These are phyloP conservation scores for Acronicta alni DNA, from an alignment of 2,888 invertebrate species.

Conservation along the genomic window DNA sequence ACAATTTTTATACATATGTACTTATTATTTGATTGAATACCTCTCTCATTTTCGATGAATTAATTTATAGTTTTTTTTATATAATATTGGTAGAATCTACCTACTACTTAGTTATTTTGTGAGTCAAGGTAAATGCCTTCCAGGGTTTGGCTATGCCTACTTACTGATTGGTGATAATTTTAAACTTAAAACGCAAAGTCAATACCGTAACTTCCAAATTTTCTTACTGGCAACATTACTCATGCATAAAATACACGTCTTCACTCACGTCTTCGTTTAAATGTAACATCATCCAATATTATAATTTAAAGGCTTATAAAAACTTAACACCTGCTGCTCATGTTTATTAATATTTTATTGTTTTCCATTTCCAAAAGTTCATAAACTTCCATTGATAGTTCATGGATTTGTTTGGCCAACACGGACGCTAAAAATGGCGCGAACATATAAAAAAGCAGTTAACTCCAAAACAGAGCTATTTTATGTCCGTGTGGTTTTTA, in stretches of 20 bases:
- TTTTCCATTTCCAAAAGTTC: background rate
- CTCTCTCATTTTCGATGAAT: too few relatives aligned
- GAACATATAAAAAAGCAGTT: conserved; percentile 14
- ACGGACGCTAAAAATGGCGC: conserved; percentile 6
- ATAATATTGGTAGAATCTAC: too few relatives aligned
- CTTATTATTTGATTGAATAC: too few relatives aligned
- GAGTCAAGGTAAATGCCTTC: too few relatives aligned
- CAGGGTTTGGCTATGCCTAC: background rate
- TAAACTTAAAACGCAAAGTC: conserved; percentile 8
- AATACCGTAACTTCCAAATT: background rate
- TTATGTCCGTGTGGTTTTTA: too few relatives aligned
- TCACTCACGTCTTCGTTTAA: conserved; percentile 16
- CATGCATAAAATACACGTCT: conserved; percentile 16
- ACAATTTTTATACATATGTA: too few relatives aligned
- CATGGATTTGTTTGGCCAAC: background rate
- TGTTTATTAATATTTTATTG: conserved; percentile 29
- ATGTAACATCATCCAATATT: conserved; percentile 24
- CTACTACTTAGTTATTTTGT: too few relatives aligned
- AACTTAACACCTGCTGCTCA: background rate
- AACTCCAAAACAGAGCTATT: conserved; percentile 3
- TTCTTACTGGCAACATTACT: conserved; percentile 22
- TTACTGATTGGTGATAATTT: background rate
- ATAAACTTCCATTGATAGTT: conserved; percentile 3
- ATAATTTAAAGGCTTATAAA: conserved; percentile 5
- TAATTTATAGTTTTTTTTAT: too few relatives aligned